Evolutionary conservation across 1,140 invertebrate species (phyloP).

Genomic region (Coptotermes formosanus): DNA sequence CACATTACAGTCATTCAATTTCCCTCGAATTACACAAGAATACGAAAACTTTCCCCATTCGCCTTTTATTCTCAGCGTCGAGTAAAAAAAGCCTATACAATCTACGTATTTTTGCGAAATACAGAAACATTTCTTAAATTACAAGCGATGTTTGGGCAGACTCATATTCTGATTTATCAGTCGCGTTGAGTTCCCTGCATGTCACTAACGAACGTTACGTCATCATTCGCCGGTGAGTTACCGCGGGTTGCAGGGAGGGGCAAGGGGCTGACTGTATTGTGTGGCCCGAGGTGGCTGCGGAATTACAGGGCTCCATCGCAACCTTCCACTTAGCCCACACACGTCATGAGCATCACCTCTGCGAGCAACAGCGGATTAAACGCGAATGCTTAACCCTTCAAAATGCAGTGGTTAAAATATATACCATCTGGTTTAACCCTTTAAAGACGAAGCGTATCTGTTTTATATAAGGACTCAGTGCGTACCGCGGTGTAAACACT

Average conservation of each 20-base stretch:
- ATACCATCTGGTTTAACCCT: no score
- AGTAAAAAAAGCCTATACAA: background rate
- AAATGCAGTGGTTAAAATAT: no score
- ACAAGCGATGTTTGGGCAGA: background rate
- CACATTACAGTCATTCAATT: background rate
- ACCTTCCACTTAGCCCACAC: background rate
- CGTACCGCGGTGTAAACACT: no score
- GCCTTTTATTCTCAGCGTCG: background rate
- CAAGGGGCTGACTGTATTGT: background rate
- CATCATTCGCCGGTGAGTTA: background rate
- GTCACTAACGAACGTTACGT: background rate
- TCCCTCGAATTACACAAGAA: background rate
- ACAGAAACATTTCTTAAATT: background rate
- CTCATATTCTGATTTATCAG: background rate
- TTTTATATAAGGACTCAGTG: no score
- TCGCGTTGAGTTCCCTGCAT: background rate
- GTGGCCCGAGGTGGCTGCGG: background rate
- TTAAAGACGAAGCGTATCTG: no score
- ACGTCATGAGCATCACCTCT: background rate
- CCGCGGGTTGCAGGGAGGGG: background rate
- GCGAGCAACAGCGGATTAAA: background rate
- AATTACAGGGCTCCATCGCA: background rate
- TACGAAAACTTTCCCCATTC: background rate
- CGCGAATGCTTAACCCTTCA: background rate
- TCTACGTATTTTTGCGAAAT: background rate